phyloP scores from a whole-genome alignment of 2,113 vertebrate genomes.

The Narcine bancroftii region DNA sequence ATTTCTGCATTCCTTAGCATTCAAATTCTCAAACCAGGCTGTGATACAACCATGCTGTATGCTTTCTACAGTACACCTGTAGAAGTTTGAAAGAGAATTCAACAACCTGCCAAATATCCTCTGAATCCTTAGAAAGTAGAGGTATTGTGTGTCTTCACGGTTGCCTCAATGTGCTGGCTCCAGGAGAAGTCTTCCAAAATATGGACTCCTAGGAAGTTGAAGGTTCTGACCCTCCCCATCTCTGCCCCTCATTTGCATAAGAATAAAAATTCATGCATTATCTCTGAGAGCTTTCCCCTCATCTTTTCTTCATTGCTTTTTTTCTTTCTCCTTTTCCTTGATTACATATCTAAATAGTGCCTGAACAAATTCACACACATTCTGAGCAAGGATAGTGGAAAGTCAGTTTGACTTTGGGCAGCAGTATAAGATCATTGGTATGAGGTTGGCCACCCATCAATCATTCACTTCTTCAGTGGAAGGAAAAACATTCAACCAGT shows the following conservation, averaged over 20 bases:
- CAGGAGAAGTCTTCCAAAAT: too few species aligned
- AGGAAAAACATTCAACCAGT: background rate
- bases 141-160: too few species aligned
- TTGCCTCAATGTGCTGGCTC: too few species aligned
- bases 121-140: too few species aligned
- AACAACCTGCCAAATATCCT: too few species aligned
- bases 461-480: background rate
- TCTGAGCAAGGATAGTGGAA: background rate
- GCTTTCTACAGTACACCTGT: too few species aligned
- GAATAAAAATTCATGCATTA: background rate
- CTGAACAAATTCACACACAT: background rate
- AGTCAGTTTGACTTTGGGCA: background rate
- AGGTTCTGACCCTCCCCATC: too few species aligned
- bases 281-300: background rate
- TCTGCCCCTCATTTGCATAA: background rate
- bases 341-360: background rate
- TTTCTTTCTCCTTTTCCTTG: background rate
- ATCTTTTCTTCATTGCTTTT: background rate
- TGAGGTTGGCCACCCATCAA: background rate
- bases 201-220: too few species aligned
- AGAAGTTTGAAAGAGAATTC: too few species aligned
- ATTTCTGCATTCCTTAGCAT: too few species aligned
- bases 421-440: background rate
- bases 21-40: too few species aligned
- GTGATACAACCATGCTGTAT: too few species aligned